These are phyloP conservation scores for Thera britannica DNA, from an alignment of 2,888 invertebrate genomes.

Conservation along the genomic window DNA sequence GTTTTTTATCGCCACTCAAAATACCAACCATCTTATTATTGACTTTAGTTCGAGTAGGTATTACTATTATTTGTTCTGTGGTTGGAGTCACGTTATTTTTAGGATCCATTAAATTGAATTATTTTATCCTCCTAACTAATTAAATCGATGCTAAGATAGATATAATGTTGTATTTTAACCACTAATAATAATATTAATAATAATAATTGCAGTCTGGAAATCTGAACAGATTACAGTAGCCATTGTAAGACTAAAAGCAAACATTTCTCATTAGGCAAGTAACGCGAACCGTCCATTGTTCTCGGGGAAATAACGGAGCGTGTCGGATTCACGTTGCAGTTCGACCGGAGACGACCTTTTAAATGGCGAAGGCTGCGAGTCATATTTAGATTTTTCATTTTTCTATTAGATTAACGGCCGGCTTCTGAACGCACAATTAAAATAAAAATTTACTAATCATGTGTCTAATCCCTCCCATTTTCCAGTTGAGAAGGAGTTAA, in stretches of 20 bases:
- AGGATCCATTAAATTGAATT: neutral
- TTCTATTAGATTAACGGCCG: too few species aligned
- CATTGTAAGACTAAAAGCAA: constrained; percentile 79
- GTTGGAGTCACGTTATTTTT: constrained; percentile 1
- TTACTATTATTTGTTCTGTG: neutral
- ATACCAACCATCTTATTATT: too few species aligned
- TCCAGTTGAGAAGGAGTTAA: too few species aligned
- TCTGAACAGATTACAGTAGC: constrained; percentile 60
- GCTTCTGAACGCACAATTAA: too few species aligned
- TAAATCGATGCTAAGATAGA: constrained; percentile 8
- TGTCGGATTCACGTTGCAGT: constrained; percentile 76
- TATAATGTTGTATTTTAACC: constrained; percentile 10
- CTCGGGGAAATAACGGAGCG: constrained; percentile 80
- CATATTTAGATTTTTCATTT: too few species aligned
- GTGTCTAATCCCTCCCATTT: too few species aligned
- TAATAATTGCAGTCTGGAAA: constrained; percentile 67
- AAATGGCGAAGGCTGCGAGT: constrained; percentile 46
- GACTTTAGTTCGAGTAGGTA: neutral
- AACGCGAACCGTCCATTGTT: constrained; percentile 78
- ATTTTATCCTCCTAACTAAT: constrained; percentile 14
- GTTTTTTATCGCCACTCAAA: constrained; percentile 19
- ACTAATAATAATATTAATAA: constrained; percentile 36
- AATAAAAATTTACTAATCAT: too few species aligned
- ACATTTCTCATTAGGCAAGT: constrained; percentile 82
- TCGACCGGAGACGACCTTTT: constrained; percentile 70